A percentile compares a stretch with the other conserved stretches of the same genome.
Evolutionary conservation across 2,888 invertebrate genomes (phyloP).

Genomic region (Drosophila monieri): DNA sequence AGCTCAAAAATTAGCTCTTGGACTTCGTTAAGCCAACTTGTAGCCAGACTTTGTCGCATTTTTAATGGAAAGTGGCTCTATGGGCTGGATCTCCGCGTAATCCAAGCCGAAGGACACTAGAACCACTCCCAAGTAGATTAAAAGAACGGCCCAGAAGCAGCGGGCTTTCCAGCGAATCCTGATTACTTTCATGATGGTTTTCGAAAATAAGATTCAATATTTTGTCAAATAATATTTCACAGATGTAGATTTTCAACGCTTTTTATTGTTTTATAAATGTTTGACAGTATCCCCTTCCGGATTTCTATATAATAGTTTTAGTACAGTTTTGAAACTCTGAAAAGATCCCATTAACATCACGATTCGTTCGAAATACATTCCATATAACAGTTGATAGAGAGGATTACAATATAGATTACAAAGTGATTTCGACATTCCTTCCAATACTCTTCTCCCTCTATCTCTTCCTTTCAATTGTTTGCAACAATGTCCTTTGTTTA

Average conservation of each 20-base stretch:
- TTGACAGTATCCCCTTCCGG: slow-evolving; percentile 6
- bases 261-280: slow-evolving; percentile 33
- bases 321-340: slow-evolving; percentile 40
- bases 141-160: neutral
- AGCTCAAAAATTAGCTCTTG: neutral
- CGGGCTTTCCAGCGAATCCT: slow-evolving; percentile 10
- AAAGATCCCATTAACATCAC: slow-evolving; percentile 60
- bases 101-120: slow-evolving; percentile 1
- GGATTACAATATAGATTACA: slow-evolving; percentile 39
- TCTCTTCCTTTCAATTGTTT: slow-evolving; percentile 45
- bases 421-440: slow-evolving; percentile 38
- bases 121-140: neutral
- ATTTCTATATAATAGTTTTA: slow-evolving; percentile 24
- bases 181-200: slow-evolving; percentile 19
- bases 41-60: neutral
- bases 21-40: neutral
- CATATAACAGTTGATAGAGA: slow-evolving; percentile 43
- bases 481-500: slow-evolving; percentile 53
- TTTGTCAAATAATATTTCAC: neutral
- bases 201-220: neutral
- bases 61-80: neutral
- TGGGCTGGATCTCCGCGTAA: neutral
- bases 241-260: neutral
- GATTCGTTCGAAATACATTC: slow-evolving; percentile 29
- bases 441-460: slow-evolving; percentile 28